Evolutionary conservation across 2,888 invertebrate genomes (phyloP).

Genomic region (Eupithecia inturbata): DNA sequence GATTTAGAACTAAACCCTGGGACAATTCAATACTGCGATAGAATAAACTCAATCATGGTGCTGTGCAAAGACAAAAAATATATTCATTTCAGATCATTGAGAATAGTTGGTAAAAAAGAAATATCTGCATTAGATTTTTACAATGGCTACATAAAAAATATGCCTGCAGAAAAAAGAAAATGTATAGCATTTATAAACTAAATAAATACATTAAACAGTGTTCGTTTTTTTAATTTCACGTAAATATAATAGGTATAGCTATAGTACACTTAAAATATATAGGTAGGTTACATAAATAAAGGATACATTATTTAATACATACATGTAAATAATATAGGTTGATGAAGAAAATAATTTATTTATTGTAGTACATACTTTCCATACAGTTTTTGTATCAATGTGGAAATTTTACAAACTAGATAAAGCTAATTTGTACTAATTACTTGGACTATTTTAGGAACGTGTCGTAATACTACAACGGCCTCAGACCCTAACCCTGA

Average conservation of each 20-base stretch:
- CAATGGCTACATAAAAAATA: conserved; percentile 92
- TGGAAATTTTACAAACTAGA: conserved; percentile 36
- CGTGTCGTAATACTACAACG: conserved; percentile 35
- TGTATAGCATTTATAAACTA: conserved; percentile 65
- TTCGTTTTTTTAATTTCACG: background rate
- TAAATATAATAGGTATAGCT: background rate
- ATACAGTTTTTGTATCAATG: conserved; percentile 35
- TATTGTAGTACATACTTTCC: background rate
- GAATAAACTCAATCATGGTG: conserved; percentile 84
- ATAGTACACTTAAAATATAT: background rate
- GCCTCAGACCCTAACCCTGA: conserved; percentile 58
- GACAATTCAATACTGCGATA: conserved; percentile 84
- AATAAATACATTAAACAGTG: conserved; percentile 31
- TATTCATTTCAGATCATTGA: conserved; percentile 86
- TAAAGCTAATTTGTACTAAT: conserved; percentile 29
- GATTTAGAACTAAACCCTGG: conserved; percentile 78
- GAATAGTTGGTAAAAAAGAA: conserved; percentile 87
- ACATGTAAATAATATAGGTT: conserved; percentile 10
- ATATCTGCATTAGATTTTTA: conserved; percentile 93
- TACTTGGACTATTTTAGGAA: conserved; percentile 26
- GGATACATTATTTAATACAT: conserved; percentile 20
- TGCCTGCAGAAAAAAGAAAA: conserved; percentile 60
- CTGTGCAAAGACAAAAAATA: conserved; percentile 87
- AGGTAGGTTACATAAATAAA: background rate
- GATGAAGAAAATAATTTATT: conserved; percentile 2